phyloP scores from a whole-genome alignment of 2,888 invertebrate species.

The Caenorhabditis sp. region DNA sequence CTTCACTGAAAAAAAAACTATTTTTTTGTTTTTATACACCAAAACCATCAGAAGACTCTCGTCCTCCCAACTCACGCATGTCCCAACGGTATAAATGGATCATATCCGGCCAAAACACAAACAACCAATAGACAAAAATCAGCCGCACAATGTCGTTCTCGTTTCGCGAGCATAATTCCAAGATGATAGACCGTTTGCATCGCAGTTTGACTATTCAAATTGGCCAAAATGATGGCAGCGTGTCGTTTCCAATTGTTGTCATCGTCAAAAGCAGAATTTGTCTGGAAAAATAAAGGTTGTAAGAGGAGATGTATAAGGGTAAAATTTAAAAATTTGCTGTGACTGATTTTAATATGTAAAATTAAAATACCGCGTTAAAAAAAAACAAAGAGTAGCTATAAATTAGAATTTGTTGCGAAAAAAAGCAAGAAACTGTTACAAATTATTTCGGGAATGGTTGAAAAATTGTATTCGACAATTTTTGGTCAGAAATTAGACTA shows the following conservation, averaged over 20 bases:
- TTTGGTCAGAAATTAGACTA: too few relatives aligned
- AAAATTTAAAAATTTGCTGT: neutral
- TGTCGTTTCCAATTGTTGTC: slow-evolving; percentile 91
- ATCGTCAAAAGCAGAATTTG: slow-evolving; percentile 69
- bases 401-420: too few relatives aligned
- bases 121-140: slow-evolving; percentile 95
- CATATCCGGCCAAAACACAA: slow-evolving; percentile 67
- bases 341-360: too few relatives aligned
- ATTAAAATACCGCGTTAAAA: too few relatives aligned
- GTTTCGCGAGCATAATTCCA: slow-evolving; percentile 67
- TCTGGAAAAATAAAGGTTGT: slow-evolving; percentile 8
- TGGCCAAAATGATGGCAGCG: slow-evolving; percentile 89
- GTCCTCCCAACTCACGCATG: slow-evolving; percentile 18
- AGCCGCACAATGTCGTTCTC: slow-evolving; percentile 86
- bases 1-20: slow-evolving; percentile 22
- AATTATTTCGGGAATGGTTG: too few relatives aligned
- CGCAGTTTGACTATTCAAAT: slow-evolving; percentile 72
- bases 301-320: neutral
- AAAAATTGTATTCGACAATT: too few relatives aligned
- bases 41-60: too few relatives aligned
- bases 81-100: slow-evolving; percentile 27
- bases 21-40: too few relatives aligned
- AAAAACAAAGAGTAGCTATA: too few relatives aligned
- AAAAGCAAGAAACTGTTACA: too few relatives aligned
- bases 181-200: slow-evolving; percentile 39